phyloP scores from a whole-genome alignment of 2,888 invertebrate genomes.

The Dynastes maya region DNA sequence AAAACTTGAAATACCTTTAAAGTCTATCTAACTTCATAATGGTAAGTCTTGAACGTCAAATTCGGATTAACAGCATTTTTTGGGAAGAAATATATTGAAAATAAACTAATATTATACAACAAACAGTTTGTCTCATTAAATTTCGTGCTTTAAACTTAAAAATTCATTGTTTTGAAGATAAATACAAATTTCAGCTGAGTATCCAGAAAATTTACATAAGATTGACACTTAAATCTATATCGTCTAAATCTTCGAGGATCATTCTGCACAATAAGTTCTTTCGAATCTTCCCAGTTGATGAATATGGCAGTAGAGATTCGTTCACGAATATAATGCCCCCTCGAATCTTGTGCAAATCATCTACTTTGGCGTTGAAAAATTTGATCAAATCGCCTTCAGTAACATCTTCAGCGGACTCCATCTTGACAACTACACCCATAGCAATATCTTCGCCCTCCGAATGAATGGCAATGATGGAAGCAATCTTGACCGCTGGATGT shows the following conservation, averaged over 20 bases:
- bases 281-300: constrained; percentile 65
- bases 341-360: constrained; percentile 63
- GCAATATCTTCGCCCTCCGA: constrained; percentile 58
- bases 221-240: constrained; percentile 26
- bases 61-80: too few relatives aligned
- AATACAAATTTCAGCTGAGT: not conserved
- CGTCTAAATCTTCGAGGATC: constrained; percentile 35
- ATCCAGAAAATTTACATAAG: not conserved
- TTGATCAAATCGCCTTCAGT: constrained; percentile 60
- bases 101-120: too few relatives aligned
- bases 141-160: too few relatives aligned
- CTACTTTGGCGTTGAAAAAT: constrained; percentile 61
- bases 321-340: constrained; percentile 64
- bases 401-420: constrained; percentile 58
- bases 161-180: too few relatives aligned
- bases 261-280: constrained; percentile 13
- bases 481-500: constrained; percentile 56
- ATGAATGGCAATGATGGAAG: constrained; percentile 57
- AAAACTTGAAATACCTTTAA: too few relatives aligned
- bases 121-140: too few relatives aligned
- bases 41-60: too few relatives aligned
- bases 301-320: constrained; percentile 58
- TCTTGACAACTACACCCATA: constrained; percentile 50
- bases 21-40: too few relatives aligned
- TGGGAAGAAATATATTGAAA: too few relatives aligned